These are phyloP conservation scores for Glaucomys volans DNA, from an alignment of 2,113 vertebrate genomes.

Conservation along the genomic window DNA sequence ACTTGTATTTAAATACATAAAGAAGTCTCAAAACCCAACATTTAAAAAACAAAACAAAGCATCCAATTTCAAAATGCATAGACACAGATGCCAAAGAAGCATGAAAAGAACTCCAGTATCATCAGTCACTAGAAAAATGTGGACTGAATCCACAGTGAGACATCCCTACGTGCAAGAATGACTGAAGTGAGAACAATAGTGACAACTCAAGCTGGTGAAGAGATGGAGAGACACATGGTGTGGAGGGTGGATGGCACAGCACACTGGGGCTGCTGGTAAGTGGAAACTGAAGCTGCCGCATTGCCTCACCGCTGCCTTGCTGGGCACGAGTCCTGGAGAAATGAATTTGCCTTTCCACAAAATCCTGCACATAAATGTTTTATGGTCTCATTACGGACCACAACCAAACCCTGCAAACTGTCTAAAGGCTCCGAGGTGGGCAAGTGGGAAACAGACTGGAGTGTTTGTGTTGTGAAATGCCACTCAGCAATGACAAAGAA, in stretches of 20 bases:
- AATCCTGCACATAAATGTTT: neutral
- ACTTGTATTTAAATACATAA: neutral
- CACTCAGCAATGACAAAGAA: neutral
- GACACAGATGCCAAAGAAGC: neutral
- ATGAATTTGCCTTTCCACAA: neutral
- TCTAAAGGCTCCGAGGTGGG: neutral
- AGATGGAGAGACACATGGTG: neutral
- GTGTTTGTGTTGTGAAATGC: no score
- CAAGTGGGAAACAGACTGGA: neutral
- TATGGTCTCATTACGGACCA: neutral
- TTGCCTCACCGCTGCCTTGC: neutral
- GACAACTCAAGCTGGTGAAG: no score
- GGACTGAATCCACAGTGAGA: no score
- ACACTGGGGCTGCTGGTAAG: no score
- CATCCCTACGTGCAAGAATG: no score
- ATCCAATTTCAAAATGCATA: neutral
- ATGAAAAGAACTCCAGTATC: no score
- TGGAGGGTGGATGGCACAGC: no score
- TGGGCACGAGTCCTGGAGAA: neutral
- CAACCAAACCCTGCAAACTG: neutral
- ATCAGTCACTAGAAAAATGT: no score
- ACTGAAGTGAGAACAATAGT: no score
- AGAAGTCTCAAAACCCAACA: neutral
- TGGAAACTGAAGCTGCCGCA: no score
- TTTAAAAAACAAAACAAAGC: neutral